phyloP scores from a whole-genome alignment of 1,140 invertebrate species.

The Caenorhabditis remanei region DNA sequence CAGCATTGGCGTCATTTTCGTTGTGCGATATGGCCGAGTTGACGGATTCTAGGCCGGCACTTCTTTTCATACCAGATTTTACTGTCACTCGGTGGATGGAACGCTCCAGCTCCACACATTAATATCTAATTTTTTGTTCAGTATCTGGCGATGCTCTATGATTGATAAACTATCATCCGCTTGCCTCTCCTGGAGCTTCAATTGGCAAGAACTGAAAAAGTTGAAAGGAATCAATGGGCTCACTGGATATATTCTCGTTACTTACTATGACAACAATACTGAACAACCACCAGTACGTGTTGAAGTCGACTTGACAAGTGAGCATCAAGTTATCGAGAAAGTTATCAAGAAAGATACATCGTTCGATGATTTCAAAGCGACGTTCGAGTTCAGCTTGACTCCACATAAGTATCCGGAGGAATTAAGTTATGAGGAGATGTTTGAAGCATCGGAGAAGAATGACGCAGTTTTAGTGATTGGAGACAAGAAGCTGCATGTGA shows the following conservation, averaged over 20 bases:
- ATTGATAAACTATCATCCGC: not conserved
- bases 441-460: not conserved
- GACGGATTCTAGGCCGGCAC: too few species aligned
- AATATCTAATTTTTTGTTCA: not conserved
- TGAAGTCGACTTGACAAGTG: not conserved
- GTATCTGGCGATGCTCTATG: too few species aligned
- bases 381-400: not conserved
- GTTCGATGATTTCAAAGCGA: not conserved
- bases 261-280: not conserved
- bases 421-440: not conserved
- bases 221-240: not conserved
- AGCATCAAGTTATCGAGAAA: not conserved
- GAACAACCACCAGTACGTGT: not conserved
- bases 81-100: too few species aligned
- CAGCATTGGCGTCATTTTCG: too few species aligned
- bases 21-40: too few species aligned
- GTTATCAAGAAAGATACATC: not conserved
- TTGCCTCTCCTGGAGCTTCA: not conserved
- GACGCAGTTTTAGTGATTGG: not conserved
- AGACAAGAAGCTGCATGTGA: not conserved
- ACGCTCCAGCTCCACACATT: too few species aligned
- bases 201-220: not conserved
- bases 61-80: too few species aligned
- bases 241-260: not conserved
- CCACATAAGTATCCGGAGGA: not conserved